Conservation (phyloP, 2,888 invertebrate genomes). For the Xestia rhomboidea region DNA sequence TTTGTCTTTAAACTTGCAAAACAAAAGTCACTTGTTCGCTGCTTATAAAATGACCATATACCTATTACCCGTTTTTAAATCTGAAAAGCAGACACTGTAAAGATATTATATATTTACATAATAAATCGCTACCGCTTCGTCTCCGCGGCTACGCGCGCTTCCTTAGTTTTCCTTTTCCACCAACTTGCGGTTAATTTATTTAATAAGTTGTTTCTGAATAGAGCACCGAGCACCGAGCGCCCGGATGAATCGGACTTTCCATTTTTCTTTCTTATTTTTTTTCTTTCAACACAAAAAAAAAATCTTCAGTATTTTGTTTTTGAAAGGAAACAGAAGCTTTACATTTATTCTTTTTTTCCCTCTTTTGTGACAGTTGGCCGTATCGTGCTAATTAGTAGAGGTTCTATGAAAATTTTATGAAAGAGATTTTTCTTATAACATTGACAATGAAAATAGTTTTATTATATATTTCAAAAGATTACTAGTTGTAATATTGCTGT, state of each 20-base stretch:
- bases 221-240: slow-evolving; percentile 78
- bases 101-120: slow-evolving; percentile 28
- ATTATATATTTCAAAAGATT: slow-evolving; percentile 8
- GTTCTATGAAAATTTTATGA: slow-evolving; percentile 51
- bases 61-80: not conserved
- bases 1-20: not conserved
- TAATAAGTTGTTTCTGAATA: slow-evolving; percentile 89
- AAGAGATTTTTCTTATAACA: slow-evolving; percentile 22
- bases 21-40: not conserved
- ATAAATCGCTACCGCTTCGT: slow-evolving; percentile 48
- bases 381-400: slow-evolving; percentile 68
- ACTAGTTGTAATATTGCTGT: not conserved
- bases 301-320: slow-evolving; percentile 73
- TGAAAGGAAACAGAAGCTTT: slow-evolving; percentile 72
- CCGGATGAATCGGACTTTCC: slow-evolving; percentile 85
- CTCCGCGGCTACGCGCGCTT: slow-evolving; percentile 33
- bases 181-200: slow-evolving; percentile 89
- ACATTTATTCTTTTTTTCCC: slow-evolving; percentile 65
- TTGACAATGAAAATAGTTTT: slow-evolving; percentile 14
- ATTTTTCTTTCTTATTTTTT: slow-evolving; percentile 77
- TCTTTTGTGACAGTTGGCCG: slow-evolving; percentile 72
- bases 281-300: slow-evolving; percentile 67
- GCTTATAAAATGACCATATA: not conserved
- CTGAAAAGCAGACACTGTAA: not conserved
- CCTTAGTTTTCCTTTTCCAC: slow-evolving; percentile 87